These are phyloP conservation scores for Parnassius smintheus DNA, from an alignment of 2,888 invertebrate species.

Conservation along the genomic window DNA sequence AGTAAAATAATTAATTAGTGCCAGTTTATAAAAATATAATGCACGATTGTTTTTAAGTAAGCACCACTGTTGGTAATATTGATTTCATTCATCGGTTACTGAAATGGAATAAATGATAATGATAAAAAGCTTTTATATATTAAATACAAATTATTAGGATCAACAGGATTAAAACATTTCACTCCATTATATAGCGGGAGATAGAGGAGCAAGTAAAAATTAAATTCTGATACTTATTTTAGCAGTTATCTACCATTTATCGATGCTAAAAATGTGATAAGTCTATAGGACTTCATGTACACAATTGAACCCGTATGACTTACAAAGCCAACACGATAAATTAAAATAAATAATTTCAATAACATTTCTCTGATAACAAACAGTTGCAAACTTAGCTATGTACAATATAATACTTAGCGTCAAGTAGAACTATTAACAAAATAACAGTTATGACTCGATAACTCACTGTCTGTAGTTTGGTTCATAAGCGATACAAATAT, in stretches of 20 bases:
- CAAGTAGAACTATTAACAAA: constrained; percentile 31
- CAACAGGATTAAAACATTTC: not conserved
- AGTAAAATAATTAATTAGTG: constrained; percentile 5
- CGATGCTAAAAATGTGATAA: not conserved
- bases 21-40: not conserved
- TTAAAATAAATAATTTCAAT: constrained; percentile 55
- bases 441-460: constrained; percentile 56
- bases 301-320: constrained; percentile 29
- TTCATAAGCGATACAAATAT: constrained; percentile 47
- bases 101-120: not conserved
- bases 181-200: not conserved
- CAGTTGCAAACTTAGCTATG: constrained; percentile 50
- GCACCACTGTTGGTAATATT: constrained; percentile 19
- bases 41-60: constrained; percentile 7
- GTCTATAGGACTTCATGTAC: constrained; percentile 17
- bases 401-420: constrained; percentile 46
- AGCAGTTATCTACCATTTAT: not conserved
- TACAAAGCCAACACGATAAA: constrained; percentile 46
- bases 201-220: not conserved
- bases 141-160: not conserved
- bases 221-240: not conserved
- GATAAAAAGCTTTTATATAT: not conserved
- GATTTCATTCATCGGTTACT: not conserved
- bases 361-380: constrained; percentile 55
- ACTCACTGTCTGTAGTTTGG: constrained; percentile 50